phyloP scores from a whole-genome alignment of 2,113 vertebrate genomes.

The Chauna torquata region DNA sequence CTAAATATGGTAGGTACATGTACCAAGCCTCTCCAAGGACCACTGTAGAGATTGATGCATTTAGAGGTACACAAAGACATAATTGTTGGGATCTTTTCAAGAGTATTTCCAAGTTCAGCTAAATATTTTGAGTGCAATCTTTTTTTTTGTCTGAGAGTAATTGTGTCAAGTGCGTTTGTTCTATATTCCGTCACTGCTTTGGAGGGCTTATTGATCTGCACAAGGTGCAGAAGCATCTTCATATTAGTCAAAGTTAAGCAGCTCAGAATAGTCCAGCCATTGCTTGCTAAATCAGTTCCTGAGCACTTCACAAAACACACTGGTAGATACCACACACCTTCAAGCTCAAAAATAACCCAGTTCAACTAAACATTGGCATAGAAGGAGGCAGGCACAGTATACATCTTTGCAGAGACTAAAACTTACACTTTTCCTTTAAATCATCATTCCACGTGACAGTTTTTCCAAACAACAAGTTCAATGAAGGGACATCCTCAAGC shows the following conservation, averaged over 20 bases:
- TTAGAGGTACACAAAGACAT: not conserved
- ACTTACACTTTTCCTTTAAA: not conserved
- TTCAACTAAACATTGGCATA: not conserved
- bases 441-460: not conserved
- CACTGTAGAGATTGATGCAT: not conserved
- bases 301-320: not conserved
- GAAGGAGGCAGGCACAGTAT: not conserved
- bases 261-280: not conserved
- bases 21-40: not conserved
- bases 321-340: not conserved
- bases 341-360: not conserved
- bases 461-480: not conserved
- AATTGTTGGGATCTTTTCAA: not conserved
- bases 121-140: not conserved
- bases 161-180: not conserved
- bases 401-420: not conserved
- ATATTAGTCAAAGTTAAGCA: not conserved
- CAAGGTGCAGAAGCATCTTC: not conserved
- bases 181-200: not conserved
- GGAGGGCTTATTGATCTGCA: not conserved
- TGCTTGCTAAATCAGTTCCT: not conserved
- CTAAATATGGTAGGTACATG: not conserved
- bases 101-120: not conserved
- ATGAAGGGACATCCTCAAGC: not conserved
- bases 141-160: not conserved